Conservation (phyloP, 1,140 invertebrate species). For the Cotesia glomerata region DNA sequence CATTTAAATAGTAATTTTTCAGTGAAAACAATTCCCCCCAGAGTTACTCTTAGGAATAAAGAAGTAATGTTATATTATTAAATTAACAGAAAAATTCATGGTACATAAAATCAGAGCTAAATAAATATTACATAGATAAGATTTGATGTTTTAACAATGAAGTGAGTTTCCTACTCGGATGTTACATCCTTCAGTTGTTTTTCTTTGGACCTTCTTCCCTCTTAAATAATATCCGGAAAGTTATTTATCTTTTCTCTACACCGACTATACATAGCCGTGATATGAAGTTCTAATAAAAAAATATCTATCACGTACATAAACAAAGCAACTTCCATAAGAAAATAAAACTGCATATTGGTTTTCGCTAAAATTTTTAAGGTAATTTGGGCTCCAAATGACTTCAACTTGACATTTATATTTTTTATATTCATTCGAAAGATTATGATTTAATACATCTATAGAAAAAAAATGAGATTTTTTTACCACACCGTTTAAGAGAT, state of each 20-base stretch:
- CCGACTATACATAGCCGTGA: too few species aligned
- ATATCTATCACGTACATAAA: too few species aligned
- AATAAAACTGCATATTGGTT: background rate
- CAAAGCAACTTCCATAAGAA: too few species aligned
- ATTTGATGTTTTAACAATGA: background rate
- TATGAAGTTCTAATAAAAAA: too few species aligned
- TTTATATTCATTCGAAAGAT: too few species aligned
- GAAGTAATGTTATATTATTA: background rate
- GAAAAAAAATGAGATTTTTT: too few species aligned
- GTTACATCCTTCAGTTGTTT: background rate
- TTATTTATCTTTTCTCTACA: background rate
- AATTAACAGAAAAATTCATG: background rate
- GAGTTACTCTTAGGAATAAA: background rate
- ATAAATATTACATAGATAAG: slow-evolving; percentile 3
- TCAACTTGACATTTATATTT: too few species aligned
- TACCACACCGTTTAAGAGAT: too few species aligned
- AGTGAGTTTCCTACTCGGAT: background rate
- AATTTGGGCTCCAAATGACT: too few species aligned
- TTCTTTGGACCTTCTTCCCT: slow-evolving; percentile 10
- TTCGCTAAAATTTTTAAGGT: background rate
- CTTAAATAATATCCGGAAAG: slow-evolving; percentile 4
- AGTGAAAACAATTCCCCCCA: too few species aligned
- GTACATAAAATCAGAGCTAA: background rate
- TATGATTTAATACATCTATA: too few species aligned
- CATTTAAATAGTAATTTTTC: too few species aligned